Evolutionary conservation across 2,888 invertebrate species (phyloP).

Genomic region (Leucophora obtusa): DNA sequence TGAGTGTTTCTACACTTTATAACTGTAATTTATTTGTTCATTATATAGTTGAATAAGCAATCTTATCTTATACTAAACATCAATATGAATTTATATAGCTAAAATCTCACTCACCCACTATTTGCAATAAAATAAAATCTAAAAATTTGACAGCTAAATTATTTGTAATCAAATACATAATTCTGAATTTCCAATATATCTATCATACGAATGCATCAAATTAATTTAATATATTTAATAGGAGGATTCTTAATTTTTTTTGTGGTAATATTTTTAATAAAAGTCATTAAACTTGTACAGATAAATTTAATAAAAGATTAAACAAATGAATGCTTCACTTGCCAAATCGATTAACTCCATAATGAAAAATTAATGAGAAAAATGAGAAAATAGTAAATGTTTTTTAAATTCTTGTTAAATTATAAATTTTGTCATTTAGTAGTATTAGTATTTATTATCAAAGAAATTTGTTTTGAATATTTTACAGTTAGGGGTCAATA

Average conservation of each 20-base stretch:
- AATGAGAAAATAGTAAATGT: too few relatives aligned
- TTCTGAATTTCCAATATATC: neutral
- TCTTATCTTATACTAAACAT: conserved; percentile 9
- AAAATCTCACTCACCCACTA: too few relatives aligned
- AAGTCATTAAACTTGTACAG: neutral
- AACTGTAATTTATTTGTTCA: too few relatives aligned
- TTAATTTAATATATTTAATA: neutral
- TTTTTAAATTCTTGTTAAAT: too few relatives aligned
- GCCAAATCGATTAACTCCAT: too few relatives aligned
- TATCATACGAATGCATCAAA: neutral
- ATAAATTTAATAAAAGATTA: neutral
- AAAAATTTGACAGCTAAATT: neutral
- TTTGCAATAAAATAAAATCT: neutral
- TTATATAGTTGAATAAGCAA: neutral
- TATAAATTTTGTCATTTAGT: too few relatives aligned
- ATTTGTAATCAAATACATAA: neutral
- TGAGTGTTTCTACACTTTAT: too few relatives aligned
- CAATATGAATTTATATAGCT: conserved; percentile 7
- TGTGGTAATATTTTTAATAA: neutral
- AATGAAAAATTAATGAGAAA: too few relatives aligned
- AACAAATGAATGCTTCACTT: too few relatives aligned
- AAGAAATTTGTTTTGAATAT: too few relatives aligned
- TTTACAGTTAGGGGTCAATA: too few relatives aligned
- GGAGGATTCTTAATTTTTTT: neutral
- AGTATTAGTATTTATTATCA: too few relatives aligned